Evolutionary conservation across 64 coral and sea anemone genomes (phyloP).

Genomic region (Stichodactyla helianthus): DNA sequence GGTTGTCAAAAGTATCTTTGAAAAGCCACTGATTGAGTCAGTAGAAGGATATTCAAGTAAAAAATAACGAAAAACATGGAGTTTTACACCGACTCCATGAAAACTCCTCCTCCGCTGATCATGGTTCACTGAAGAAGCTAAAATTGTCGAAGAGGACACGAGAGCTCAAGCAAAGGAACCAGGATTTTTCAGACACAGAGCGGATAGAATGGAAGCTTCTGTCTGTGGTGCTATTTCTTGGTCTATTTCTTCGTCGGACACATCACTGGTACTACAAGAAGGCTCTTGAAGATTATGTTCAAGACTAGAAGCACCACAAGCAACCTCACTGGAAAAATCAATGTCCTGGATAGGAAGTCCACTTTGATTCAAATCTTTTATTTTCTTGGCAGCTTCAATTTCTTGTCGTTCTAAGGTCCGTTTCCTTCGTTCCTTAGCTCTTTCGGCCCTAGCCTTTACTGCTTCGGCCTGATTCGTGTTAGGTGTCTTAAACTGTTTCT

Average conservation of each 20-base stretch:
- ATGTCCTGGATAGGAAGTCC: constrained; percentile 45
- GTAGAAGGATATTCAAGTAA: too few relatives aligned
- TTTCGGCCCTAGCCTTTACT: constrained; percentile 19
- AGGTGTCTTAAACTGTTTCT: not conserved
- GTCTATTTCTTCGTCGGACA: constrained; percentile 9
- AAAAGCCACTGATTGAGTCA: too few relatives aligned
- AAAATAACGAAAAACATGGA: too few relatives aligned
- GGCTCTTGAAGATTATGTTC: constrained; percentile 5
- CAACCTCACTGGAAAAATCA: constrained; percentile 25
- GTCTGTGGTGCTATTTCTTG: constrained; percentile 21
- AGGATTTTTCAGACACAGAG: too few relatives aligned
- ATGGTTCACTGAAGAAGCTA: too few relatives aligned
- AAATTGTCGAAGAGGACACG: too few relatives aligned
- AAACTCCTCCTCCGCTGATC: too few relatives aligned
- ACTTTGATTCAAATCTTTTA: constrained; percentile 27
- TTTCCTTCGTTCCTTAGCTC: constrained; percentile 26
- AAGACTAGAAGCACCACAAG: too few relatives aligned
- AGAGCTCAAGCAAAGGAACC: too few relatives aligned
- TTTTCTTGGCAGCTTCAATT: constrained; percentile 44
- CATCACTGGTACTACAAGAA: not conserved
- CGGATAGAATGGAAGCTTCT: too few relatives aligned
- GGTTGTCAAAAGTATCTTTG: too few relatives aligned
- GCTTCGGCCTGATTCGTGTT: not conserved
- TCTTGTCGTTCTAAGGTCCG: constrained; percentile 16
- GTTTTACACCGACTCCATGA: too few relatives aligned